phyloP scores from a whole-genome alignment of 2,797 vertebrate genomes.

The Acrossocheilus fasciatus region DNA sequence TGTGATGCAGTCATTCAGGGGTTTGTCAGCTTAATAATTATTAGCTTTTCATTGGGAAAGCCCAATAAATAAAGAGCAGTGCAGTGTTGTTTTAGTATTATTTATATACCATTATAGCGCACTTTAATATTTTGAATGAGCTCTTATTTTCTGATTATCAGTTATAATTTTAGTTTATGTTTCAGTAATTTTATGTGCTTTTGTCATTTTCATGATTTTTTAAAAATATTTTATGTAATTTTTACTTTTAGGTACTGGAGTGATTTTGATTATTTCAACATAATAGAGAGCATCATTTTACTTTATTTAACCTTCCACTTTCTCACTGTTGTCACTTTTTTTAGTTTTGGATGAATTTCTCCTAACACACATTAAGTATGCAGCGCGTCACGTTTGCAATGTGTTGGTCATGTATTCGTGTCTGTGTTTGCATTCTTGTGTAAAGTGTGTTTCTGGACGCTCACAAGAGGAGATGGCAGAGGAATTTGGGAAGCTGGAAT shows the following conservation, averaged over 20 bases:
- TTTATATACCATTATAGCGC: too few species aligned
- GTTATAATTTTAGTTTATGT: too few species aligned
- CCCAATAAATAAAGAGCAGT: too few species aligned
- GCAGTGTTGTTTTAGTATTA: too few species aligned
- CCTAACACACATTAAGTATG: background rate
- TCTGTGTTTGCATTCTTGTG: conserved; percentile 26
- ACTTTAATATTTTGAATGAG: too few species aligned
- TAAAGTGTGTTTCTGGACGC: conserved; percentile 31
- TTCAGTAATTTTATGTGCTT: too few species aligned
- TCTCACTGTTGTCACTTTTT: background rate
- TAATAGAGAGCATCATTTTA: background rate
- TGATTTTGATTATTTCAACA: background rate
- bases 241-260: background rate
- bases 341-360: background rate
- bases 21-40: too few species aligned
- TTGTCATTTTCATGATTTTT: too few species aligned
- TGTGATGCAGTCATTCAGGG: too few species aligned
- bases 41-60: too few species aligned
- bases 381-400: background rate
- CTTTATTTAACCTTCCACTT: background rate
- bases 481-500: conserved; percentile 29
- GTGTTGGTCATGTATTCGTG: background rate
- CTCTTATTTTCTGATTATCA: too few species aligned
- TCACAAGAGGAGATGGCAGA: conserved; percentile 32
- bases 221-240: too few species aligned